Conservation (phyloP, 2,888 invertebrate genomes). For the Subacronicta megacephala region DNA sequence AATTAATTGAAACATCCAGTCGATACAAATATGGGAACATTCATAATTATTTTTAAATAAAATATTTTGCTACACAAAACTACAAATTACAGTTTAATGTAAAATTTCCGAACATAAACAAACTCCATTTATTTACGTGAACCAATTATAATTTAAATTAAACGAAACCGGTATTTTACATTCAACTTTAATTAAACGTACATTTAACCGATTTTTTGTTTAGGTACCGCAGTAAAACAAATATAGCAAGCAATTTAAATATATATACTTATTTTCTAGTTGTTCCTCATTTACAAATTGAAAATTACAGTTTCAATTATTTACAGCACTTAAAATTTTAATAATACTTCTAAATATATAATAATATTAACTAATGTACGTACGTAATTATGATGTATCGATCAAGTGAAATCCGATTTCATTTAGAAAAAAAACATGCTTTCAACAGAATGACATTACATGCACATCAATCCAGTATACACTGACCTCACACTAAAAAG, state of each 20-base stretch:
- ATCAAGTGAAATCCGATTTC: no score
- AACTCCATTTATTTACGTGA: neutral
- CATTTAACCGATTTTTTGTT: conserved; percentile 34
- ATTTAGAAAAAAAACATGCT: no score
- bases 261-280: conserved; percentile 76
- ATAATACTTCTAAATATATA: conserved; percentile 25
- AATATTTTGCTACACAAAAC: conserved; percentile 31
- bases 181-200: conserved; percentile 32
- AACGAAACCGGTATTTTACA: conserved; percentile 4
- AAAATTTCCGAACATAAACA: conserved; percentile 4
- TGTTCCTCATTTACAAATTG: conserved; percentile 86
- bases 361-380: conserved; percentile 36
- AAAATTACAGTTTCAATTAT: conserved; percentile 65
- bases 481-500: no score
- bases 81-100: conserved; percentile 42
- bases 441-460: no score
- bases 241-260: conserved; percentile 46
- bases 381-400: conserved; percentile 31
- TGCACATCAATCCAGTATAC: no score
- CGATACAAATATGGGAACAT: conserved; percentile 70
- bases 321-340: conserved; percentile 56
- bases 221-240: conserved; percentile 51
- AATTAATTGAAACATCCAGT: conserved; percentile 79
- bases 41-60: conserved; percentile 52
- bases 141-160: neutral